Conservation (phyloP, 1,140 invertebrate genomes). For the Drosophila guanche region DNA sequence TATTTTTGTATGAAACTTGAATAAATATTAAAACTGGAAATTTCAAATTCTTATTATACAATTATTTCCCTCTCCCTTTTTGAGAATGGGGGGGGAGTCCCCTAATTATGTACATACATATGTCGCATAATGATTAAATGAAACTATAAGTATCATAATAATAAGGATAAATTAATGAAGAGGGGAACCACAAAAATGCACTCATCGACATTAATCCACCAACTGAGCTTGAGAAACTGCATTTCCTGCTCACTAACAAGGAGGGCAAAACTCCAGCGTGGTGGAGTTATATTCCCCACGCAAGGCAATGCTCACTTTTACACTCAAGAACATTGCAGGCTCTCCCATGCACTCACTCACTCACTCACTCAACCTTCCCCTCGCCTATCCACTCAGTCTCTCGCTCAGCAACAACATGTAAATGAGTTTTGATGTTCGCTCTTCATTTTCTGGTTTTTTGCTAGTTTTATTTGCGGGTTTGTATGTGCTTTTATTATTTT, state of each 20-base stretch:
- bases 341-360: conserved; percentile 16
- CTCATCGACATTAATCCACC: conserved; percentile 31
- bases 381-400: background rate
- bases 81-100: too few species aligned
- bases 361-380: conserved; percentile 2
- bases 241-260: conserved; percentile 71
- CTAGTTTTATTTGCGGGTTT: conserved; percentile 16
- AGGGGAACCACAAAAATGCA: background rate
- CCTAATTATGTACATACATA: too few species aligned
- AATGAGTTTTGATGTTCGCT: conserved; percentile 55
- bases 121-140: background rate
- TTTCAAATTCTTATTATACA: too few species aligned
- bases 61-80: too few species aligned
- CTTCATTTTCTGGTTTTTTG: conserved; percentile 21
- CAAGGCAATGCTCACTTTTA: conserved; percentile 14
- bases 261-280: conserved; percentile 36
- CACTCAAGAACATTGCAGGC: conserved; percentile 53
- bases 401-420: conserved; percentile 48
- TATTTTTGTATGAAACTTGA: too few species aligned
- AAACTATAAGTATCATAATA: background rate
- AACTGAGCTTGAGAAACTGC: conserved; percentile 53
- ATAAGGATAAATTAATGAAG: conserved; percentile 10
- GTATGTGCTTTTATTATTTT: conserved; percentile 18
- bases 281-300: conserved; percentile 44
- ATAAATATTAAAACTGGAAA: too few species aligned